Evolutionary conservation across 1,140 invertebrate species (phyloP).

Genomic region (Melitaea cinxia): DNA sequence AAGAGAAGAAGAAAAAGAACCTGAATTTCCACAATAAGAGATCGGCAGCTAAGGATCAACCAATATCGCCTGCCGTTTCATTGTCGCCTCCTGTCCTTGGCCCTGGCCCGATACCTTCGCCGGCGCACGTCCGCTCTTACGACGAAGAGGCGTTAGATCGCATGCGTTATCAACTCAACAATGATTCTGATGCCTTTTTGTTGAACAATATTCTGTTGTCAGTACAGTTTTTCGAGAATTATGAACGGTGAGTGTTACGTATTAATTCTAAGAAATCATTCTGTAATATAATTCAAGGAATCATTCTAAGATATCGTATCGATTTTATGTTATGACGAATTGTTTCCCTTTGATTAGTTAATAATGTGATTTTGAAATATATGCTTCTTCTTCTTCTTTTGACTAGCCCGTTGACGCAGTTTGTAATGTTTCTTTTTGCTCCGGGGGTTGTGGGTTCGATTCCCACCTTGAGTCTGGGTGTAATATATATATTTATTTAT

Average conservation of each 20-base stretch:
- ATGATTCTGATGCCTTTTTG: conserved; percentile 86
- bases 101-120: conserved; percentile 36
- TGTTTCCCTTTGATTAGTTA: too few species aligned
- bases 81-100: conserved; percentile 29
- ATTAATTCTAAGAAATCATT: conserved; percentile 2
- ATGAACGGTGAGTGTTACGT: conserved; percentile 83
- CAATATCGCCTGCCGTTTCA: conserved; percentile 38
- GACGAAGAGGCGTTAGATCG: conserved; percentile 76
- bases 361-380: too few species aligned
- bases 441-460: too few species aligned
- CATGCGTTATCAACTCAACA: conserved; percentile 83
- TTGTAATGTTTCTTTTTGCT: too few species aligned
- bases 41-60: conserved; percentile 45
- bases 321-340: too few species aligned
- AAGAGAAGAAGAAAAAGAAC: conserved; percentile 62
- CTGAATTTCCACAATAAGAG: conserved; percentile 53
- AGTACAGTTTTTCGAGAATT: conserved; percentile 90
- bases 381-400: too few species aligned
- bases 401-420: too few species aligned
- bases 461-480: too few species aligned
- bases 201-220: conserved; percentile 89
- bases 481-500: too few species aligned
- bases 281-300: too few species aligned
- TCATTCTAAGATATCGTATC: too few species aligned
- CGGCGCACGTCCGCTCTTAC: conserved; percentile 63